Evolutionary conservation across 1,140 invertebrate genomes (phyloP).

Genomic region (Venustaconcha ellipsiformis): DNA sequence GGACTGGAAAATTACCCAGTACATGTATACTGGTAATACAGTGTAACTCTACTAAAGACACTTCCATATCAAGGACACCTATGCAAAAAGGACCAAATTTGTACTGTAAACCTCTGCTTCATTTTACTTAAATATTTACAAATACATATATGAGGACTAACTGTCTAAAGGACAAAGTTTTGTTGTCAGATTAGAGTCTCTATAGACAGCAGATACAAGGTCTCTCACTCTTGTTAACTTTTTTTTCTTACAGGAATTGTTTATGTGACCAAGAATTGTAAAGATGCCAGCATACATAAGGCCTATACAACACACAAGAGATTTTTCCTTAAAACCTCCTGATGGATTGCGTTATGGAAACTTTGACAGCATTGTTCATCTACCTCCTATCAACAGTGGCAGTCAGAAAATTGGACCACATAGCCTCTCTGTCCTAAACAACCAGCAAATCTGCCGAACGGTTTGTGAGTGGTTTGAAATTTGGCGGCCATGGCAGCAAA

Average conservation of each 20-base stretch:
- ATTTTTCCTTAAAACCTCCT: constrained; percentile 43
- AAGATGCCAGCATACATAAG: constrained; percentile 56
- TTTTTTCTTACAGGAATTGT: background rate
- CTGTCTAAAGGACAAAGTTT: too few relatives aligned
- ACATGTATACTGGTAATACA: too few relatives aligned
- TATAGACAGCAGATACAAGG: too few relatives aligned
- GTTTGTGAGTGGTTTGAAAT: constrained; percentile 59
- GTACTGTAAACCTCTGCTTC: too few relatives aligned
- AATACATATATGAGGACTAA: too few relatives aligned
- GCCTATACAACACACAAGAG: constrained; percentile 48
- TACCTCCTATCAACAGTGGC: constrained; percentile 41
- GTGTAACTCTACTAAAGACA: too few relatives aligned
- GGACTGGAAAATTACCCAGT: too few relatives aligned
- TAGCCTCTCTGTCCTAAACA: constrained; percentile 51
- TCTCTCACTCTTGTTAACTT: background rate
- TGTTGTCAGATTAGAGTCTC: too few relatives aligned
- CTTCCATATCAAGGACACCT: too few relatives aligned
- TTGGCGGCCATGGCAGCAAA: constrained; percentile 64
- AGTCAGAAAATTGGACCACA: constrained; percentile 19
- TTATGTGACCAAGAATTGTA: background rate
- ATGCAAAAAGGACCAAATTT: too few relatives aligned
- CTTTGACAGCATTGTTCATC: constrained; percentile 53
- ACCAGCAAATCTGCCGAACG: constrained; percentile 59
- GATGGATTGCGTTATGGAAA: constrained; percentile 57
- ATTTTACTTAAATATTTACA: too few relatives aligned